Evolutionary conservation across 2,888 invertebrate genomes (phyloP).

Genomic region (Drosophila rellima): DNA sequence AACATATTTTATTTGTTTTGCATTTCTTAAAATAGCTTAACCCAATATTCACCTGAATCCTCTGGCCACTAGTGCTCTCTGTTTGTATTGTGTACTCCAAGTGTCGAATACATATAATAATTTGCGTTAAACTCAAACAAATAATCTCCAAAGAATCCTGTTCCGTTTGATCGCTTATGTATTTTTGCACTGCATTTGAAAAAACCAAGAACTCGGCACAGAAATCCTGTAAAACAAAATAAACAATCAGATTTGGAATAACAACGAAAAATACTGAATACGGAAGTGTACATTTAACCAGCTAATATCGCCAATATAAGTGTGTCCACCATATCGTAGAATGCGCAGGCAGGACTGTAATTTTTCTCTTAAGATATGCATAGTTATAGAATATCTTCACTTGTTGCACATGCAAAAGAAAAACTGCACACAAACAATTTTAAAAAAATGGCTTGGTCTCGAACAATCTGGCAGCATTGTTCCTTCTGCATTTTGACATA

Average conservation of each 20-base stretch:
- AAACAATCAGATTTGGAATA: background rate
- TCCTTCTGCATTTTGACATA: conserved; percentile 43
- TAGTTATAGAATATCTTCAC: conserved; percentile 37
- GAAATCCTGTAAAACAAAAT: conserved; percentile 69
- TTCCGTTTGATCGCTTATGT: conserved; percentile 44
- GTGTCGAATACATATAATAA: conserved; percentile 80
- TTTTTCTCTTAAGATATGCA: conserved; percentile 50
- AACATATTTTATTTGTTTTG: too few species aligned
- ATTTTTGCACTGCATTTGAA: conserved; percentile 73
- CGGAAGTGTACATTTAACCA: conserved; percentile 78
- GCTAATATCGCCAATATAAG: conserved; percentile 49
- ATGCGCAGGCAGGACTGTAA: conserved; percentile 46
- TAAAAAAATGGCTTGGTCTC: conserved; percentile 30
- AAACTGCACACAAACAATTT: conserved; percentile 34
- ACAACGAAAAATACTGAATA: background rate
- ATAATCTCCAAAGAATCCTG: conserved; percentile 66
- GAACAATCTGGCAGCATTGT: conserved; percentile 28
- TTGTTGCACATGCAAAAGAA: conserved; percentile 52
- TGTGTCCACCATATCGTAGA: conserved; percentile 23
- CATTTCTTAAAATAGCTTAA: too few species aligned
- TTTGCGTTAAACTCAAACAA: conserved; percentile 83
- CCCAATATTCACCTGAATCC: conserved; percentile 61
- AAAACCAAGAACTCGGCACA: conserved; percentile 81
- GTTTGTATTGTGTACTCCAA: conserved; percentile 81
- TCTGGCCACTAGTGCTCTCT: conserved; percentile 62